Evolutionary conservation across 2,888 invertebrate species (phyloP), one percentile per base, ranked within the genome.

Genomic region (Phragmatobia fuliginosa): DNA sequence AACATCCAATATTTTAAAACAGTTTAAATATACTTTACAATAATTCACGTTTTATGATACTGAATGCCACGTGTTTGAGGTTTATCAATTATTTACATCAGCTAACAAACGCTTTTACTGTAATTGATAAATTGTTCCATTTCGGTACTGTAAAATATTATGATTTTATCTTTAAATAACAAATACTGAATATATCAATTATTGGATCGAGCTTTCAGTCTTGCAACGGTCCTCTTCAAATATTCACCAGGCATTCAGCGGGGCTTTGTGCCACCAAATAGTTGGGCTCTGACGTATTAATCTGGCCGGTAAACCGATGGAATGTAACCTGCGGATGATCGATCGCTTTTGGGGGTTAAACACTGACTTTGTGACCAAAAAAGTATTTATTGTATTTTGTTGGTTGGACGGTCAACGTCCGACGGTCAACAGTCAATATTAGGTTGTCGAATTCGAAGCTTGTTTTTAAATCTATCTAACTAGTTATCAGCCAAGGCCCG

Each of bases 191-290:
- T 28, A 63, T 52, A 36, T 68, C 66, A 67, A 59, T 71, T 65
- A 66, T 60, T 14, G 33, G 62, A 71, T n/a, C 61, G 32, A 33
- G 61, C 61, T 67, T 68, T 68, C 36, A 38, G 66, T 66, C 64
- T 69, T 66, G 60, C 56, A 66, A 70, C 70, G 70, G 56, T 63
- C 69, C 68, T 73, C 67, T 74, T 75, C 74, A 78, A 85, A 81
- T 83, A 83, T 85, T 82, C 78, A 76, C 73, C 77, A 69, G 75
- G 77, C 72, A 79, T 79, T 80, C 77, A 79, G 75, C 74, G 68
- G 77, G 78, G 84, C 83, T 85, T 83, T 84, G 81, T 79, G 68
- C 28, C 71, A 62, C 73, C 78, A 69, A 81, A 85, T 85, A 83
- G 86, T 83, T 84, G 76, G 75, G 76, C 59, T 64, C 66, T 56